Evolutionary conservation across 2,888 invertebrate species (phyloP).

Genomic region (Nymphalis polychloros): DNA sequence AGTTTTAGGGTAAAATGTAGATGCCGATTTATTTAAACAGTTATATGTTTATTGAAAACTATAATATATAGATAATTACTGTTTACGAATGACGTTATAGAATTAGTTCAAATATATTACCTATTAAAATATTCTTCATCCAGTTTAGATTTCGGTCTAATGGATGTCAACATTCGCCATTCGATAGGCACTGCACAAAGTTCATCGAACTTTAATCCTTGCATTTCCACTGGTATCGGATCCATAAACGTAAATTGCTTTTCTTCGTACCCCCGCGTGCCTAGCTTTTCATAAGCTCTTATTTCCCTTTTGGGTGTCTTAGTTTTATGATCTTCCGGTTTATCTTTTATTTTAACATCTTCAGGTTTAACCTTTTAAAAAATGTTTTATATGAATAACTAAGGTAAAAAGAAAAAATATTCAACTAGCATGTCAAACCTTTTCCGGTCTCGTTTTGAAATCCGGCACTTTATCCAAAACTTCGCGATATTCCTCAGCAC

Average conservation of each 20-base stretch:
- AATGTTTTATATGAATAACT: constrained; percentile 28
- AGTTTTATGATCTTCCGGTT: constrained; percentile 85
- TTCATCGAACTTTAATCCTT: constrained; percentile 86
- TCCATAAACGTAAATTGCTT: constrained; percentile 83
- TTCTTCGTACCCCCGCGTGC: constrained; percentile 82
- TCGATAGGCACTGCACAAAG: constrained; percentile 92
- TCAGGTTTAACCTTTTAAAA: constrained; percentile 85
- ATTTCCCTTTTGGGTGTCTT: constrained; percentile 88
- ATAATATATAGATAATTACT: too few species aligned
- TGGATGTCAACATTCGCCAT: constrained; percentile 95
- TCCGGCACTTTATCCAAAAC: constrained; percentile 94
- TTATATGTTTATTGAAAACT: too few species aligned
- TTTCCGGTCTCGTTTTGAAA: constrained; percentile 93
- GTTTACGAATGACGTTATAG: too few species aligned
- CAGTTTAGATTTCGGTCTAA: constrained; percentile 89
- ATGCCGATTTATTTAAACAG: too few species aligned
- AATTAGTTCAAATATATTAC: constrained; percentile 51
- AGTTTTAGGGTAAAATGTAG: too few species aligned
- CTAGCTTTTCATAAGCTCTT: constrained; percentile 83
- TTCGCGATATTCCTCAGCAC: constrained; percentile 90
- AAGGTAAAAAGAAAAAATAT: background rate
- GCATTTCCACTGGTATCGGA: constrained; percentile 92
- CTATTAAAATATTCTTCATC: constrained; percentile 94
- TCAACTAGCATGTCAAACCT: constrained; percentile 71
- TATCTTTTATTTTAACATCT: constrained; percentile 88